phyloP scores from a whole-genome alignment of 2,797 vertebrate species.

The Sandelia bainsii region DNA sequence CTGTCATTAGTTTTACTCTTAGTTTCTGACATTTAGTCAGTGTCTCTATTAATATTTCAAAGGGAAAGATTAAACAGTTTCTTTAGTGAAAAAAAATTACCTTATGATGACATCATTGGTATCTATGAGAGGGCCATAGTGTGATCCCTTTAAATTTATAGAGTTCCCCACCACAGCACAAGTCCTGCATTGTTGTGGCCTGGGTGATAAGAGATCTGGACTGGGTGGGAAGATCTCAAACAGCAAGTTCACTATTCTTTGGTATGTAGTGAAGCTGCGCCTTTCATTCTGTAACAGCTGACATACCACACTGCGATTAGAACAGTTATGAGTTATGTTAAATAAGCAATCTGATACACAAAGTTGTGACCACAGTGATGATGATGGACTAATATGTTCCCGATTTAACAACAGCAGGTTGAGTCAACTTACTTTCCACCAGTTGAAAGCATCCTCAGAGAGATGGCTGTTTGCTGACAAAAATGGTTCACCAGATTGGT shows the following conservation, averaged over 20 bases:
- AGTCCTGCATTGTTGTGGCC: constrained; percentile 19
- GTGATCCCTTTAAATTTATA: constrained; percentile 43
- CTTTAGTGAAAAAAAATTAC: constrained; percentile 1
- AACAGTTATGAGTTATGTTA: background rate
- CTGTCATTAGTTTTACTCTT: background rate
- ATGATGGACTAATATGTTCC: no score
- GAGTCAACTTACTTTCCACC: constrained; percentile 56
- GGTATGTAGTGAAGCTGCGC: background rate
- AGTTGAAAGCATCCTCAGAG: constrained; percentile 18
- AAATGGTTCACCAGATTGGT: constrained; percentile 22
- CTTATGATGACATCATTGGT: constrained; percentile 49
- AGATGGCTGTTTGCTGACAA: background rate
- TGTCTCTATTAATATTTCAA: background rate
- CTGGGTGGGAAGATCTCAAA: constrained; percentile 23
- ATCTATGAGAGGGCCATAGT: constrained; percentile 60
- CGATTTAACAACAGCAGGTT: background rate
- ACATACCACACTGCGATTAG: background rate
- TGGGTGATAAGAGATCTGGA: background rate
- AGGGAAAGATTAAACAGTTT: background rate
- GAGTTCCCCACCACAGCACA: constrained; percentile 74
- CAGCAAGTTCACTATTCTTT: background rate
- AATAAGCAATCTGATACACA: background rate
- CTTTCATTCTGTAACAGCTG: constrained; percentile 2
- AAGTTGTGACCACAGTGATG: no score
- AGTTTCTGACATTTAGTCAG: background rate